Percentiles rank a stretch among this genome's conserved stretches.
Evolutionary conservation across 2,113 vertebrate genomes (phyloP).

Genomic region (Taurulus bubalis): DNA sequence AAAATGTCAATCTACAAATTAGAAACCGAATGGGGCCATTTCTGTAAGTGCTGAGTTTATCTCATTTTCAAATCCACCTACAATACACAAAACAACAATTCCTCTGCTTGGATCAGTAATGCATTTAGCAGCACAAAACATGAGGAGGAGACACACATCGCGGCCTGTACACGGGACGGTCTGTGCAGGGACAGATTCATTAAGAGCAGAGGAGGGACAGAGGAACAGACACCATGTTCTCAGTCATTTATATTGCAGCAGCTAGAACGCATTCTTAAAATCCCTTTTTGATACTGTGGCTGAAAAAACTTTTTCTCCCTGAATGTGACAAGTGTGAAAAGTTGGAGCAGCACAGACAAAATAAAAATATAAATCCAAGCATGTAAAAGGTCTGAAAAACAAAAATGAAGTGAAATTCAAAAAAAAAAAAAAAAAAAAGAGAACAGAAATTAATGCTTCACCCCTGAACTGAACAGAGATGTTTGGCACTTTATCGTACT

Average conservation of each 20-base stretch:
- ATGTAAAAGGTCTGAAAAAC: conserved; percentile 31
- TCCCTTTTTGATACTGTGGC: conserved; percentile 72
- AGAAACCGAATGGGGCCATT: neutral
- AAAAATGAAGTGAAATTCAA: conserved; percentile 25
- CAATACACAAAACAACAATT: conserved; percentile 1
- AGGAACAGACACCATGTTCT: neutral
- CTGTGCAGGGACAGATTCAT: neutral
- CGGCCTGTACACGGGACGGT: conserved; percentile 19
- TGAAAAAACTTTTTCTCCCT: conserved; percentile 47
- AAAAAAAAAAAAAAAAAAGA: too few relatives aligned
- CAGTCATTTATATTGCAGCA: conserved; percentile 11
- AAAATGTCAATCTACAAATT: neutral
- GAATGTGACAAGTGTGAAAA: conserved; percentile 37
- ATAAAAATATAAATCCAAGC: conserved; percentile 1
- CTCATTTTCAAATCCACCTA: neutral
- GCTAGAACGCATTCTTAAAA: conserved; percentile 3
- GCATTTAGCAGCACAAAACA: conserved; percentile 45
- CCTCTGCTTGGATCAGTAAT: conserved; percentile 26
- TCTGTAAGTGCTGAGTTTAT: conserved; percentile 36
- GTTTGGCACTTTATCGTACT: conserved; percentile 79
- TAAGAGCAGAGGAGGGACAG: conserved; percentile 19
- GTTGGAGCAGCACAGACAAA: conserved; percentile 23
- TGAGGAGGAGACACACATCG: neutral
- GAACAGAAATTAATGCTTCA: conserved; percentile 33
- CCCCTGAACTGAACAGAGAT: conserved; percentile 53